Base-by-base conservation (phyloP, 2,797 vertebrate genomes). In the Heliangelus exortis region DNA sequence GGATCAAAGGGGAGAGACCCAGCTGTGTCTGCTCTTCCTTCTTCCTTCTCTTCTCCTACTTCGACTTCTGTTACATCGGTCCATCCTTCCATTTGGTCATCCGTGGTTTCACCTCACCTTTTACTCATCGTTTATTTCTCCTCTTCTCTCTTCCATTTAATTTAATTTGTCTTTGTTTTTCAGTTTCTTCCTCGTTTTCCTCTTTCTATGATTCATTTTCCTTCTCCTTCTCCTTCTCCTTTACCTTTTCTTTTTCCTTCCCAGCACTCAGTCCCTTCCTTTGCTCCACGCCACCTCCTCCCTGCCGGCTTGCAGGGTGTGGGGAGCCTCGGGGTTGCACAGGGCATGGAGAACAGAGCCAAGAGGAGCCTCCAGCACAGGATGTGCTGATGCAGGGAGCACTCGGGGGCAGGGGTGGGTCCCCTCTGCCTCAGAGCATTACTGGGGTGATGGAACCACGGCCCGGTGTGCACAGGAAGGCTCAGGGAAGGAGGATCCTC, bases 371-470 rank as follows among this genome's bases (percentile, higher is more conserved):
- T 15, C 39, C n/a, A 48, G 58, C 14, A 19, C 3, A 1, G 19
- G 5, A 45, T 17, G 10, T 15, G 41, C 21, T 10, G 31, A 47
- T 28, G 5, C 31, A 34, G 33, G 18, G 26, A 59, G 23, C 1
- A 2, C n/a, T 7, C 34, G 16, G 36, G 8, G 9, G 9, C 1
- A 0, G 6, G 3, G 34, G 2, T 15, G 9, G 6, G 22, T 67
- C 17, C 34, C 13, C 17, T 62, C 11, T 39, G 34, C 17, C 28
- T 43, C 0, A 20, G 7, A 3, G 33, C n/a, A 0, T 62, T 50
- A 14, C 2, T 14, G 26, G 33, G n/a, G 22, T 9, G 48, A 34
- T 4, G 62, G 29, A 39, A 18, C 7, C 11, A 10, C 33, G 41
- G 17, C 43, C 25, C 1, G 41, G 9, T 29, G 21, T 26, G 3